Evolutionary conservation across 2,797 vertebrate species (phyloP).

Genomic region (Pipistrellus nathusii): DNA sequence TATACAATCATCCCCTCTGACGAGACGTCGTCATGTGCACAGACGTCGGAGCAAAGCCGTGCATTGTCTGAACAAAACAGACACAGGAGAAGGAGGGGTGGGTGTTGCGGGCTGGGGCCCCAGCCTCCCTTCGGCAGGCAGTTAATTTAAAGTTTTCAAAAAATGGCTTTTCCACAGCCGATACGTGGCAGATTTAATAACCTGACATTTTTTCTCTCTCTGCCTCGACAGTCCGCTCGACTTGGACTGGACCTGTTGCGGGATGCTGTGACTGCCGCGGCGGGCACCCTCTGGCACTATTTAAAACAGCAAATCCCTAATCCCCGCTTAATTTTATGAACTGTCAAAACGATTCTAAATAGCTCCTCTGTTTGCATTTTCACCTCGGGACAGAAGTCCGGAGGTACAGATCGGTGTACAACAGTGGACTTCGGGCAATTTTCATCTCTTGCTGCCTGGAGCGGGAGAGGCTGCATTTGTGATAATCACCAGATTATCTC

Average conservation of each 20-base stretch:
- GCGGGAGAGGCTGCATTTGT: constrained; percentile 84
- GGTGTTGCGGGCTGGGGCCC: not conserved
- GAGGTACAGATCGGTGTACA: constrained; percentile 87
- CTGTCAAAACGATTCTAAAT: constrained; percentile 90
- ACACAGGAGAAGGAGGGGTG: rapidly evolving
- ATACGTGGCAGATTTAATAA: constrained; percentile 75
- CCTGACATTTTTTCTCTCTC: constrained; percentile 61
- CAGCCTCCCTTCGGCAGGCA: constrained; percentile 46
- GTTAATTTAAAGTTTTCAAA: constrained; percentile 65
- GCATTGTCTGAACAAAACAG: constrained; percentile 44
- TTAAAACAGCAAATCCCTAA: constrained; percentile 86
- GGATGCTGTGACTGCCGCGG: constrained; percentile 80
- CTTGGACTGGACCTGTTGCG: constrained; percentile 86
- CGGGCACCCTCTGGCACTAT: constrained; percentile 85
- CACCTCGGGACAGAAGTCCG: constrained; percentile 89
- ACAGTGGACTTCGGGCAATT: constrained; percentile 89
- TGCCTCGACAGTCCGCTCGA: constrained; percentile 59
- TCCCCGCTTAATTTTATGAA: constrained; percentile 90
- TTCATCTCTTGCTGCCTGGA: constrained; percentile 89
- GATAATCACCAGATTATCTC: constrained; percentile 90
- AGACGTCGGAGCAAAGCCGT: not conserved
- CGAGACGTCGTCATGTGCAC: not conserved
- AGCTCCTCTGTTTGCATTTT: constrained; percentile 89
- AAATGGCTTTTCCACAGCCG: constrained; percentile 53
- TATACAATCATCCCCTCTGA: constrained; percentile 55